phyloP scores from a whole-genome alignment of 2,797 vertebrate genomes.

The Numenius phaeopus region DNA sequence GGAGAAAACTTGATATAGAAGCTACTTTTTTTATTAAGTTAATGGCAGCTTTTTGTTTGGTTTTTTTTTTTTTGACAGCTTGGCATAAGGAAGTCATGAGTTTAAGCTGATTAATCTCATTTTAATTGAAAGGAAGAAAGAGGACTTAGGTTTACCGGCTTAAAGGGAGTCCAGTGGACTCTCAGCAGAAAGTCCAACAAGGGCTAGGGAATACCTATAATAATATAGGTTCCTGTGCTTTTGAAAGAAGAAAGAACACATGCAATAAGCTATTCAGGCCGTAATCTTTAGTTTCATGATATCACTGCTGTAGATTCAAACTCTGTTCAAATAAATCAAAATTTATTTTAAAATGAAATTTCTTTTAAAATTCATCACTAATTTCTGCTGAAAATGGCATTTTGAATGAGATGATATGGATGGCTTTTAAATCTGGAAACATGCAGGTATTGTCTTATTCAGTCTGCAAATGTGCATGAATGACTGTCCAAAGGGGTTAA shows the following conservation, averaged over 20 bases:
- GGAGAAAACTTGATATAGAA: not conserved
- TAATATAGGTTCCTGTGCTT: not conserved
- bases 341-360: not conserved
- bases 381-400: not conserved
- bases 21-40: not conserved
- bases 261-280: not conserved
- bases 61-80: not conserved
- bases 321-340: not conserved
- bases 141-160: not conserved
- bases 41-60: not conserved
- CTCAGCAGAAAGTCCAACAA: not conserved
- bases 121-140: not conserved
- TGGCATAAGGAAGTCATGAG: not conserved
- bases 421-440: not conserved
- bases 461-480: not conserved
- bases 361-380: not conserved
- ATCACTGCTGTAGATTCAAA: not conserved
- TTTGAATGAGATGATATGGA: not conserved
- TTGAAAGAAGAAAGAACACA: not conserved
- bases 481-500: not conserved
- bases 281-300: not conserved
- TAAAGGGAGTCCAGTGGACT: not conserved
- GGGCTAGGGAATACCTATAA: not conserved
- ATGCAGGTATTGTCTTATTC: not conserved
- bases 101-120: not conserved